These are phyloP conservation scores for Varanus komodoensis DNA, from an alignment of 2,113 vertebrate genomes.

Conservation along the genomic window DNA sequence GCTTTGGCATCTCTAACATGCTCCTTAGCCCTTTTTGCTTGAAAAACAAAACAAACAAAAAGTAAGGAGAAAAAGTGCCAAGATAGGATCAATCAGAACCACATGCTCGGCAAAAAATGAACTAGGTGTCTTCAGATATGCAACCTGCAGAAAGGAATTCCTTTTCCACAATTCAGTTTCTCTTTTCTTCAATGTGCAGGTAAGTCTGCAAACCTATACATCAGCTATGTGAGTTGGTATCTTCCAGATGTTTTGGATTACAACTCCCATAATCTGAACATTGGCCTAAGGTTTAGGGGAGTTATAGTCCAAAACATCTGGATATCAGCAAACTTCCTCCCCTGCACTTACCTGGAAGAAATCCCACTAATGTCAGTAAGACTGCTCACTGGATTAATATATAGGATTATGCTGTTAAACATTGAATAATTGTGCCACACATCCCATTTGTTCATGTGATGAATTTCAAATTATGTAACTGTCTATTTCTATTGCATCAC, in stretches of 20 bases:
- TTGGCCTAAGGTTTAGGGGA: too few relatives aligned
- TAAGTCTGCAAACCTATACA: not conserved
- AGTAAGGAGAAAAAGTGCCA: not conserved
- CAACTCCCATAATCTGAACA: too few relatives aligned
- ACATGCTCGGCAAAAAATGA: not conserved
- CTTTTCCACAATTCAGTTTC: rapidly evolving
- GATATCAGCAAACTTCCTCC: too few relatives aligned
- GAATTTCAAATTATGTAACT: not conserved
- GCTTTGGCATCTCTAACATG: not conserved
- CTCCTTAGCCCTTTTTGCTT: not conserved
- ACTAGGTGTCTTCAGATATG: not conserved
- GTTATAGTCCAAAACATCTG: too few relatives aligned
- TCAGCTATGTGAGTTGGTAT: too few relatives aligned
- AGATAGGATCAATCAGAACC: not conserved
- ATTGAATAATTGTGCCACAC: constrained; percentile 8
- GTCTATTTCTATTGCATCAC: not conserved
- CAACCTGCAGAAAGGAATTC: not conserved
- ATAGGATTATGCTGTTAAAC: not conserved
- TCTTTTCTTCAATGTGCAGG: not conserved
- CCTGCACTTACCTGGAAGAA: not conserved
- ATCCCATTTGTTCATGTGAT: constrained; percentile 17
- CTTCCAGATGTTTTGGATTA: too few relatives aligned
- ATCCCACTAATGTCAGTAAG: not conserved
- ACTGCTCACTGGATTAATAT: not conserved
- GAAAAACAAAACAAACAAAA: not conserved